Conservation (phyloP, 2,113 vertebrate genomes). For the Beaufortia kweichowensis region DNA sequence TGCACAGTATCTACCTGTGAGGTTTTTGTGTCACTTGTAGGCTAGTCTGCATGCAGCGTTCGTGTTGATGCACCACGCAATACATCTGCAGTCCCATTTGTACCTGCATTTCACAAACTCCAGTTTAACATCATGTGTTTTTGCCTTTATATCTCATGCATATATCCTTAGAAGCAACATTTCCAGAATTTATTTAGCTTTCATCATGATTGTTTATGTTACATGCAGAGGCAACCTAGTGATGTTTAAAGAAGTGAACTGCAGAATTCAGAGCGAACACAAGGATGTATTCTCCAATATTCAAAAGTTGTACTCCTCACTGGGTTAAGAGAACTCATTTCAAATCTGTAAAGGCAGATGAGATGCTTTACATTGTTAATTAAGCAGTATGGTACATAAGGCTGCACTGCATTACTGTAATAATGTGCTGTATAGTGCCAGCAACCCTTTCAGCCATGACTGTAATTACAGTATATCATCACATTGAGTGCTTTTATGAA, state of each 20-base stretch:
- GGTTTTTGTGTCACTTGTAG: neutral
- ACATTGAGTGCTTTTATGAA: too few species aligned
- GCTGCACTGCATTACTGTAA: neutral
- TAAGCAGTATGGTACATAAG: neutral
- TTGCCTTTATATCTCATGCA: neutral
- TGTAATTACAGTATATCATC: too few species aligned
- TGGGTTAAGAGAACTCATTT: neutral
- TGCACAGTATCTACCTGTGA: neutral
- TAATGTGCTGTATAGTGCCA: too few species aligned
- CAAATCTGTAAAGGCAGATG: neutral
- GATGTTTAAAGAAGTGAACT: neutral
- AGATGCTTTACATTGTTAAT: neutral
- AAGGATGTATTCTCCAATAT: neutral
- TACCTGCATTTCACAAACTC: constrained; percentile 11
- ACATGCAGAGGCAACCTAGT: neutral
- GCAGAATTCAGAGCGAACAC: too few species aligned
- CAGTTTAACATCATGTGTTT: constrained; percentile 10
- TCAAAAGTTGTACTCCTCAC: neutral
- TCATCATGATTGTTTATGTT: constrained; percentile 3
- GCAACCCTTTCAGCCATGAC: too few species aligned
- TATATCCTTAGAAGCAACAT: neutral
- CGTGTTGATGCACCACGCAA: constrained; percentile 43
- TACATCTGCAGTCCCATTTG: constrained; percentile 34
- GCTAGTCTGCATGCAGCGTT: constrained; percentile 38
- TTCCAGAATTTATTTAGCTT: constrained; percentile 12